These are phyloP conservation scores for Thryonomys swinderianus DNA, from an alignment of 2,113 vertebrate genomes.

Conservation along the genomic window DNA sequence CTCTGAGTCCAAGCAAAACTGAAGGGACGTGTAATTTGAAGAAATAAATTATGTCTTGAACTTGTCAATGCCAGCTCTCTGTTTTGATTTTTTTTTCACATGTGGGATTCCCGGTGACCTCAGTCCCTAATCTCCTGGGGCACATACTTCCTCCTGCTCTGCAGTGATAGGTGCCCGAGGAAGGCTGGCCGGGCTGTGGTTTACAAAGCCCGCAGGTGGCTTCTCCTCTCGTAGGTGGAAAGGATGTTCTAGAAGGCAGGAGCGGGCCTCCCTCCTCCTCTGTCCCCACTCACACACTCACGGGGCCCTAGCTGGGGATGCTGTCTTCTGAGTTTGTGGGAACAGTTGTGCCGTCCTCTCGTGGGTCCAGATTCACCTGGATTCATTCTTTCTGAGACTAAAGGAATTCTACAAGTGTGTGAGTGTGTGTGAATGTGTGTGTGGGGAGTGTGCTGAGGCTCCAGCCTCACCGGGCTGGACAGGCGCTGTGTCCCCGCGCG, in stretches of 20 bases:
- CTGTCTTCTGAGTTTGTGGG: not conserved
- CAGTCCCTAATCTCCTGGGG: not conserved
- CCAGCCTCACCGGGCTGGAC: not conserved
- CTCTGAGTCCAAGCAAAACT: slow-evolving; percentile 47
- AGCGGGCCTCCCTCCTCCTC: accelerated
- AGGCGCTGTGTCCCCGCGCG: not conserved
- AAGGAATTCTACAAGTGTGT: not conserved
- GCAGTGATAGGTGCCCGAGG: not conserved
- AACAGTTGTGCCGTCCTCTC: not conserved
- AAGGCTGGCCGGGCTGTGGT: not conserved
- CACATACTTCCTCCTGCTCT: not conserved
- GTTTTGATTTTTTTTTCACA: slow-evolving; percentile 46
- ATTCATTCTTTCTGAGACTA: not conserved
- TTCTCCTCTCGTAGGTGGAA: not conserved
- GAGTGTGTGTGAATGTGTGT: not conserved
- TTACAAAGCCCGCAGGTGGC: not conserved
- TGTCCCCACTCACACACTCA: accelerated
- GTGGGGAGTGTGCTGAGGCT: not conserved
- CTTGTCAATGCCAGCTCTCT: slow-evolving; percentile 11
- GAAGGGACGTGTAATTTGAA: slow-evolving; percentile 58
- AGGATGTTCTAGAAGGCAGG: not conserved
- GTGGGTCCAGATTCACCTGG: not conserved
- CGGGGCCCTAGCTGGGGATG: not conserved
- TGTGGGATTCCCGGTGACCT: slow-evolving; percentile 44
- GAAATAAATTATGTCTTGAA: slow-evolving; percentile 44